Percentiles rank a stretch among this genome's conserved stretches.
Conservation (phyloP, 2,797 vertebrate species). For the Epinephelus awoara region DNA sequence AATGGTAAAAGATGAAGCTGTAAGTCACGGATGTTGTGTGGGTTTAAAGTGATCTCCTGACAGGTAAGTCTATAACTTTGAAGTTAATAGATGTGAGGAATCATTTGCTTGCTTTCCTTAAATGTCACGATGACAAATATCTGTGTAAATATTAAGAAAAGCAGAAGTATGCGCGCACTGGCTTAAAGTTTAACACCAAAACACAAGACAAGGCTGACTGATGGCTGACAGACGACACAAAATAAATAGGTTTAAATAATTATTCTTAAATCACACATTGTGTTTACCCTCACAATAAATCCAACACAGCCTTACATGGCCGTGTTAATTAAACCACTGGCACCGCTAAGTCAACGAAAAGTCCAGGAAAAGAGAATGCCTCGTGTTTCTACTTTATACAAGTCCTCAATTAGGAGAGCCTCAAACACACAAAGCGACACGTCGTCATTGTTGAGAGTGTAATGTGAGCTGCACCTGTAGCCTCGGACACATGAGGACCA, state of each 20-base stretch:
- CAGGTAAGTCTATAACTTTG: slow-evolving; percentile 23
- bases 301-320: slow-evolving; percentile 8
- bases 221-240: slow-evolving; percentile 32
- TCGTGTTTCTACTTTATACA: slow-evolving; percentile 24
- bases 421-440: slow-evolving; percentile 34
- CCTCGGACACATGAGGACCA: slow-evolving; percentile 13
- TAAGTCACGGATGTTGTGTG: not conserved
- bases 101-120: not conserved
- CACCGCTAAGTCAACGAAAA: slow-evolving; percentile 19
- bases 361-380: not conserved
- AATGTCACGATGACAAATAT: slow-evolving; percentile 27
- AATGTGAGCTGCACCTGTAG: slow-evolving; percentile 58
- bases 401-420: slow-evolving; percentile 47
- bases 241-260: slow-evolving; percentile 21
- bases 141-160: slow-evolving; percentile 33
- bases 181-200: slow-evolving; percentile 30
- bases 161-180: not conserved
- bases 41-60: slow-evolving; percentile 1
- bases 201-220: slow-evolving; percentile 29
- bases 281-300: slow-evolving; percentile 54
- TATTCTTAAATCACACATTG: slow-evolving; percentile 42
- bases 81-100: not conserved
- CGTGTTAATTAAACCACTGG: slow-evolving; percentile 18
- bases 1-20: not conserved
- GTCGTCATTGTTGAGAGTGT: slow-evolving; percentile 33